Conservation (phyloP, 2,888 invertebrate genomes). For the Lomographa bimaculata region DNA sequence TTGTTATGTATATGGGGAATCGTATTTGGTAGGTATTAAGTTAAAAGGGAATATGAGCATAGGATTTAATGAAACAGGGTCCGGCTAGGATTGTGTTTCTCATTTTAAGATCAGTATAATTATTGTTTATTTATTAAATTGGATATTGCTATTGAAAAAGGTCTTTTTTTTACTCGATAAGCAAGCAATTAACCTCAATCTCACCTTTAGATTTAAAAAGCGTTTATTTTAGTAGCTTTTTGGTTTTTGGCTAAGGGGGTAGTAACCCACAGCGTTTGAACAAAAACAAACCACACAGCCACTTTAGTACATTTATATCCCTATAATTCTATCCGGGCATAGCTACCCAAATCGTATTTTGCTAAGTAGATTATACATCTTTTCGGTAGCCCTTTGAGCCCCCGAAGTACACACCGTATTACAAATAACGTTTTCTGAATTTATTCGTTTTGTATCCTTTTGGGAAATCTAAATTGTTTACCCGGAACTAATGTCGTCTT, state of each 20-base stretch:
- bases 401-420: conserved; percentile 15
- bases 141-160: too few species aligned
- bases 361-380: conserved; percentile 28
- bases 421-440: conserved; percentile 38
- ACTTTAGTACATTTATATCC: too few species aligned
- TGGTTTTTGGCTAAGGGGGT: too few species aligned
- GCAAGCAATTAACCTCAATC: too few species aligned
- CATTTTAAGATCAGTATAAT: too few species aligned
- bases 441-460: conserved; percentile 35
- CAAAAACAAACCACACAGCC: too few species aligned
- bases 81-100: too few species aligned
- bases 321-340: conserved; percentile 13
- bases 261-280: too few species aligned
- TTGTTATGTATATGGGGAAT: conserved; percentile 4
- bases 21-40: conserved; percentile 4
- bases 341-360: conserved; percentile 21
- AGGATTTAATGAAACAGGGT: not conserved
- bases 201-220: too few species aligned
- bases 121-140: too few species aligned
- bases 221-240: too few species aligned
- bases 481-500: conserved; percentile 52
- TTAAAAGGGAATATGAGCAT: conserved; percentile 10
- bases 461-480: conserved; percentile 45
- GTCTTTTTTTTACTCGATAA: too few species aligned
- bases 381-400: conserved; percentile 24